phyloP scores from a whole-genome alignment of 2,888 invertebrate genomes.

The Drosophila emarginata region DNA sequence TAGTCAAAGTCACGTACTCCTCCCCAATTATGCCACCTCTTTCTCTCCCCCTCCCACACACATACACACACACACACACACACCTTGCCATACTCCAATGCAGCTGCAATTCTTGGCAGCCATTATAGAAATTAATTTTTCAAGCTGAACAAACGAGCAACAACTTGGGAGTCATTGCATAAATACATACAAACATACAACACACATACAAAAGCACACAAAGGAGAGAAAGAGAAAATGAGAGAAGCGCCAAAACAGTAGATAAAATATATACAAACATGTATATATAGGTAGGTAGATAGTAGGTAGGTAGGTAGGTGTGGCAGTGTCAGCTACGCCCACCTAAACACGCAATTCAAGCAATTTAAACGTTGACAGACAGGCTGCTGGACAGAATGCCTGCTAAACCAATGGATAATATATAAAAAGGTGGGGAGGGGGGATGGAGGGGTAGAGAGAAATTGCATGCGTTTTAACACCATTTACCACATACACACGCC shows the following conservation, averaged over 20 bases:
- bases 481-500: slow-evolving; percentile 38
- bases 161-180: slow-evolving; percentile 76
- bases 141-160: slow-evolving; percentile 77
- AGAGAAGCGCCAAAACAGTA: slow-evolving; percentile 29
- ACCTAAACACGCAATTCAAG: slow-evolving; percentile 74
- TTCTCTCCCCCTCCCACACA: neutral
- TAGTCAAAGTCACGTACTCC: slow-evolving; percentile 67
- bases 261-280: neutral
- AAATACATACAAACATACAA: slow-evolving; percentile 55
- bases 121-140: slow-evolving; percentile 76
- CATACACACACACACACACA: neutral
- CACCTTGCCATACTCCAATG: slow-evolving; percentile 38
- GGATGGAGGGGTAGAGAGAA: neutral
- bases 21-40: neutral
- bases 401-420: slow-evolving; percentile 4
- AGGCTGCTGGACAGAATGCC: slow-evolving; percentile 53
- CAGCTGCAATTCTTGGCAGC: slow-evolving; percentile 74
- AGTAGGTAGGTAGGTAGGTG: slow-evolving; percentile 54
- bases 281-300: neutral
- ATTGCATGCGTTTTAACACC: slow-evolving; percentile 78
- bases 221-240: slow-evolving; percentile 5
- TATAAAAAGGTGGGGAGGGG: neutral
- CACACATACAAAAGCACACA: slow-evolving; percentile 22
- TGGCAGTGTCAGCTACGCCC: slow-evolving; percentile 75
- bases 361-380: slow-evolving; percentile 76